A percentile compares a stretch with the other conserved stretches of the same genome.
Evolutionary conservation across 2,113 vertebrate genomes (phyloP).

Genomic region (Synchiropus splendidus): DNA sequence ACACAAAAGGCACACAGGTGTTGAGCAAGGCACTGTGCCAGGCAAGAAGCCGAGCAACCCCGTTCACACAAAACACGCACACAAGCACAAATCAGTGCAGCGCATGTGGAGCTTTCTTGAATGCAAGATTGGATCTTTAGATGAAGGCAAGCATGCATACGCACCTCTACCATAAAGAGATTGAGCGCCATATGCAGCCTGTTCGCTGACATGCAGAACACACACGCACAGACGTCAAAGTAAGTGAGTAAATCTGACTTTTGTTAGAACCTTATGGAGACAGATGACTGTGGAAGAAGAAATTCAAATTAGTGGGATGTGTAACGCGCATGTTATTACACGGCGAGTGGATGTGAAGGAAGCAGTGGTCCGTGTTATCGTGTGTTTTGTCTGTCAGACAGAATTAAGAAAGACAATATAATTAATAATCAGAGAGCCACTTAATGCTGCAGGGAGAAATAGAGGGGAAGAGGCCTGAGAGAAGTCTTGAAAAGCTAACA

Average conservation of each 20-base stretch:
- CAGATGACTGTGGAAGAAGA: too few relatives aligned
- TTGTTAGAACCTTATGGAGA: too few relatives aligned
- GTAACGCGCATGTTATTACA: constrained; percentile 7
- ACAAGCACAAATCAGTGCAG: constrained; percentile 41
- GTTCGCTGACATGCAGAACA: constrained; percentile 11
- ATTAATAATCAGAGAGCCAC: constrained; percentile 27
- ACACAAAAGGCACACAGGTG: constrained; percentile 29
- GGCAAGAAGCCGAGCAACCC: constrained; percentile 5
- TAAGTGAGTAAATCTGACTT: neutral
- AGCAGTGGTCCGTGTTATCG: constrained; percentile 6
- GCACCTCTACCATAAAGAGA: constrained; percentile 6
- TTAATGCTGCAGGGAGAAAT: constrained; percentile 12
- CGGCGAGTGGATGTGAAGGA: constrained; percentile 6
- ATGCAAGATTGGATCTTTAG: constrained; percentile 29
- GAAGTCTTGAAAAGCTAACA: constrained; percentile 9
- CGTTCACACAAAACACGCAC: constrained; percentile 4
- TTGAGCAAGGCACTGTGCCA: constrained; percentile 21
- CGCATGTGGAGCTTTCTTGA: constrained; percentile 21
- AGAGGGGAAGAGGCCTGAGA: neutral
- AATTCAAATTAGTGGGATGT: constrained; percentile 9
- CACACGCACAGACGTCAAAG: constrained; percentile 5
- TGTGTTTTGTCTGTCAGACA: constrained; percentile 12
- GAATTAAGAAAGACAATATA: constrained; percentile 29
- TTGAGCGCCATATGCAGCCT: constrained; percentile 17
- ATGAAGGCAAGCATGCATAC: constrained; percentile 38